phyloP scores from a whole-genome alignment of 1,140 invertebrate genomes.

The Batillaria attramentaria region DNA sequence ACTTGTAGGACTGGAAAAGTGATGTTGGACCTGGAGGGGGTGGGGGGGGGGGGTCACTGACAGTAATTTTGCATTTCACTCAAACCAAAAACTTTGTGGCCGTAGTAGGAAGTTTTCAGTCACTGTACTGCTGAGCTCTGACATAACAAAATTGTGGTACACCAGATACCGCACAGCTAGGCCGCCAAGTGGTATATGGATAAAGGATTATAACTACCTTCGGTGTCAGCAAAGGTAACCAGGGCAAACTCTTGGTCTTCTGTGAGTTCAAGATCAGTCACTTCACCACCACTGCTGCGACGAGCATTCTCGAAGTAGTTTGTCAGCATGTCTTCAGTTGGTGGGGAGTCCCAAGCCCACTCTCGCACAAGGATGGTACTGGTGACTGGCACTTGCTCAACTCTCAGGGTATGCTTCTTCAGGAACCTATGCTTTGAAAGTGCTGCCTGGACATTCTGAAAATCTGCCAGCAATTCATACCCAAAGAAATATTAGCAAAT shows the following conservation, averaged over 20 bases:
- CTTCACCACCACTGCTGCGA: conserved; percentile 43
- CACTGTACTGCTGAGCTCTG: no score
- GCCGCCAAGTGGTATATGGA: no score
- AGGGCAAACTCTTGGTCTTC: conserved; percentile 7
- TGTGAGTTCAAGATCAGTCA: not conserved
- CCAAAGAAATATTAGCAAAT: not conserved
- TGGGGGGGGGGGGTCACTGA: no score
- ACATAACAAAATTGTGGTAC: no score
- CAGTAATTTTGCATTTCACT: no score
- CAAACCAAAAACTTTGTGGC: no score
- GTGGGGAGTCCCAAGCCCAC: not conserved
- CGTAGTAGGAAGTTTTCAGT: no score
- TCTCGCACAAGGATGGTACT: conserved; percentile 7
- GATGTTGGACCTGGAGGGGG: no score
- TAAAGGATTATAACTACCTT: no score
- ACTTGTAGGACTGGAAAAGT: no score
- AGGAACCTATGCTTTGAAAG: conserved; percentile 22
- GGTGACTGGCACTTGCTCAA: conserved; percentile 20
- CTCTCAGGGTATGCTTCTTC: not conserved
- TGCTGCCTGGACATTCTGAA: not conserved
- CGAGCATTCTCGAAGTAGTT: conserved; percentile 48
- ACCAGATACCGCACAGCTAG: no score
- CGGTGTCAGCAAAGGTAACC: conserved; percentile 11
- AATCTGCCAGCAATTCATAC: conserved; percentile 9
- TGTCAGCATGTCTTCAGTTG: conserved; percentile 19